Percentiles rank a stretch among this genome's conserved stretches.
phyloP scores from a whole-genome alignment of 2,888 invertebrate genomes.

The Neoaliturus tenellus region DNA sequence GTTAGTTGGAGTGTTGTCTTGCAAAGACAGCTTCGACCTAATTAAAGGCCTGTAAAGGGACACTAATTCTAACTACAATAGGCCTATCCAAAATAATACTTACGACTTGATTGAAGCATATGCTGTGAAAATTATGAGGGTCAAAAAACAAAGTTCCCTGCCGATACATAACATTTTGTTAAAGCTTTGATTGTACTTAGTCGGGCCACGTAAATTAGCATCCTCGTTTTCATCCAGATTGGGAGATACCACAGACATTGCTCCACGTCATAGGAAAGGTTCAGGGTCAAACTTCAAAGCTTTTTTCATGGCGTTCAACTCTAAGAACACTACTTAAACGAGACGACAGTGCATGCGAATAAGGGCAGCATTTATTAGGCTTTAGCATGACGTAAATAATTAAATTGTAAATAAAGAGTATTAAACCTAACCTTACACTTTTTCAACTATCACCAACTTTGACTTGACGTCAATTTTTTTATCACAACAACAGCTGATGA shows the following conservation, averaged over 20 bases:
- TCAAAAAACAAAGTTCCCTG: conserved; percentile 80
- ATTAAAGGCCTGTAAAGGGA: no score
- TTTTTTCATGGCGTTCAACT: neutral
- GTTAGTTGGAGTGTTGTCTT: no score
- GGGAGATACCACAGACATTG: conserved; percentile 62
- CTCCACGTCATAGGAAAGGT: conserved; percentile 63
- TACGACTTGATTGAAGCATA: conserved; percentile 85
- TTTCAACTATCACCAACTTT: no score
- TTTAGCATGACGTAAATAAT: conserved; percentile 8
- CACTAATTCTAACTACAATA: no score
- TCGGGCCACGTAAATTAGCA: conserved; percentile 60
- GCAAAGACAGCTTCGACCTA: no score
- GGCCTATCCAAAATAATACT: no score
- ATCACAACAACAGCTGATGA: no score
- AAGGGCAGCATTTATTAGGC: neutral
- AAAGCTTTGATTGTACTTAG: conserved; percentile 54
- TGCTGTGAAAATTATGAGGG: conserved; percentile 79
- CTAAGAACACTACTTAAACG: neutral
- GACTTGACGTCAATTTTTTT: no score
- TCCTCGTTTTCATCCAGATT: conserved; percentile 61
- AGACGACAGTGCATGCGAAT: neutral
- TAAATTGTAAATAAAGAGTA: no score
- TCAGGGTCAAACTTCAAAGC: conserved; percentile 24
- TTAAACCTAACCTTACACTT: no score
- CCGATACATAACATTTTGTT: conserved; percentile 78